Conservation (phyloP, 2,797 vertebrate species). For the Odontamblyopus rebecca region DNA sequence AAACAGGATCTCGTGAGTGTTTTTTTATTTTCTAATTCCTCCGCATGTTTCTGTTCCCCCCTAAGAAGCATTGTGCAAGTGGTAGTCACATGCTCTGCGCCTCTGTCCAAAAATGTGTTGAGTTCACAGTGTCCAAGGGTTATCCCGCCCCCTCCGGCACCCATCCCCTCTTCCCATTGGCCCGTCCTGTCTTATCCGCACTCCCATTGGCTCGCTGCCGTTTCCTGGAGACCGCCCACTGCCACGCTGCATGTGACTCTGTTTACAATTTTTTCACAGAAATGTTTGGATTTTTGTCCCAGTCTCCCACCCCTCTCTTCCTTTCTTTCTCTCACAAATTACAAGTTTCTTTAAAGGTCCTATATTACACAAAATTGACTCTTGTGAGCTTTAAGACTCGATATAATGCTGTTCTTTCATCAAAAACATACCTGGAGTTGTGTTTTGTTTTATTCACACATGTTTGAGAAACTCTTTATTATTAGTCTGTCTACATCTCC, state of each 20-base stretch:
- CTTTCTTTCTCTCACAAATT: constrained; percentile 5
- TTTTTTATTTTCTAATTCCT: constrained; percentile 5
- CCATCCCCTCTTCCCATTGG: constrained; percentile 28
- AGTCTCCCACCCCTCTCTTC: not conserved
- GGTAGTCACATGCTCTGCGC: constrained; percentile 56
- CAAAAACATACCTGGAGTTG: too few species aligned
- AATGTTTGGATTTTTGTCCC: constrained; percentile 1
- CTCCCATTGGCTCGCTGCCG: constrained; percentile 20
- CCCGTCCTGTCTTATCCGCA: not conserved
- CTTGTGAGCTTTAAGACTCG: too few species aligned
- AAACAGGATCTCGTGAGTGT: not conserved
- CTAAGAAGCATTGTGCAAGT: constrained; percentile 22
- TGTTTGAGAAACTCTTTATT: too few species aligned
- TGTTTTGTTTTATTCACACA: too few species aligned
- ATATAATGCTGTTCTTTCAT: too few species aligned
- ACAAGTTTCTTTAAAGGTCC: not conserved
- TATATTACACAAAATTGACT: too few species aligned
- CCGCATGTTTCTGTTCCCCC: constrained; percentile 27
- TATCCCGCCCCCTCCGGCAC: constrained; percentile 21
- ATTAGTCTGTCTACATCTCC: too few species aligned
- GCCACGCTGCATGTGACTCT: constrained; percentile 32
- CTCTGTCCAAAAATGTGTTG: constrained; percentile 16
- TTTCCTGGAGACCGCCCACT: constrained; percentile 22
- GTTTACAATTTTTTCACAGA: constrained; percentile 36
- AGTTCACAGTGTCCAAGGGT: constrained; percentile 56